Evolutionary conservation across 2,113 vertebrate species (phyloP), one percentile per base, ranked within the genome.

Genomic region (Brachirus orientalis): DNA sequence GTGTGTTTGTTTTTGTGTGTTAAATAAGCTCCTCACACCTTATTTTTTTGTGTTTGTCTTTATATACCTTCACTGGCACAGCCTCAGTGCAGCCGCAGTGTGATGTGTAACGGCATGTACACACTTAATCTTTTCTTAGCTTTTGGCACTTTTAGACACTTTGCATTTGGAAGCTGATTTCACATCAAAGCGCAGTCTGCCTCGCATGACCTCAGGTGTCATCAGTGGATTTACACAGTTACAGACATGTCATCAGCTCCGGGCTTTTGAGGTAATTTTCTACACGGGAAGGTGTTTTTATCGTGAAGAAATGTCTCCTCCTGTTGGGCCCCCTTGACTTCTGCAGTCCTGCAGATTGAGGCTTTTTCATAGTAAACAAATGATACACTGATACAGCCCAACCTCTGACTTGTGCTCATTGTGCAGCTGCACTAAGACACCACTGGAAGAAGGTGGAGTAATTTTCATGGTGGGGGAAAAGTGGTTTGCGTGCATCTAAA

Each of bases 401-500:
- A 28, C 18, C 46, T 51, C 13, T 20, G 36, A 51, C 28, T 38
- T 1, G 16, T 18, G 57, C 10, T 7, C 18, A 43, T 8, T 8
- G 16, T 72, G 72, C 75, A 48, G 75, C 70, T 33, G 14, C 53
- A 0, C 16, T 7, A 4, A 22, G 33, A 17, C 16, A 47, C 8
- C 7, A 7, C 7, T 10, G 33, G 28, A 5, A 41, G 64, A 61
- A 58, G 71, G 20, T 14, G 36, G 22, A 65, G 63, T 10, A 14
- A 6, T 37, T 38, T 41, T 16, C 41, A 13, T 5, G 1, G 10
- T 13, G n/a, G 33, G 19, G 8, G 41, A 47, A 9, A 56, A 18
- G 45, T 48, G 45, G 53, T 64, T 73, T 43, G 70, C 61, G 47
- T 82, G 84, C 57, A 48, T 78, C 79, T 75, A 77, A 81, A 86